These are phyloP conservation scores for Huso huso DNA, from an alignment of 2,797 vertebrate genomes.

Conservation along the genomic window DNA sequence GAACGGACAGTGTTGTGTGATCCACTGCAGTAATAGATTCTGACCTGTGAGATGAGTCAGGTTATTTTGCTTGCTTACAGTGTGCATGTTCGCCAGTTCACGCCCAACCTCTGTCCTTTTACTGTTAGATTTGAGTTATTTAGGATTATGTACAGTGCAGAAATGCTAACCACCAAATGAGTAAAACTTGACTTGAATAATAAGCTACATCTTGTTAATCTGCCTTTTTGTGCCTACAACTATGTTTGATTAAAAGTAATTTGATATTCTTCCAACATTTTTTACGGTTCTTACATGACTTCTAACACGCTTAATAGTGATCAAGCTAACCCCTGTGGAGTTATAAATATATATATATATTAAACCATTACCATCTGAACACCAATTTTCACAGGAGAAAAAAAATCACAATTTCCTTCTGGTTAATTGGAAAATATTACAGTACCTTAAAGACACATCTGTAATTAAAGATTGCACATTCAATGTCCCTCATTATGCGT, in stretches of 20 bases:
- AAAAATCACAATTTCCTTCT: background rate
- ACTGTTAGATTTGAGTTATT: too few species aligned
- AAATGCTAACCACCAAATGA: too few species aligned
- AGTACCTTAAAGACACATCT: background rate
- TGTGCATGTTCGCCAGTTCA: too few species aligned
- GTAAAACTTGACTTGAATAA: too few species aligned
- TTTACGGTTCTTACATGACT: background rate
- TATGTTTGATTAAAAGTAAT: slow-evolving; percentile 4
- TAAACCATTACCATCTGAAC: background rate
- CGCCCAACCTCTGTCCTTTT: too few species aligned
- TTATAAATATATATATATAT: background rate
- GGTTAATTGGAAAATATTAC: slow-evolving; percentile 1
- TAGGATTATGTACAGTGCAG: too few species aligned
- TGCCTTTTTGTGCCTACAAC: too few species aligned
- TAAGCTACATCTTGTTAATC: too few species aligned
- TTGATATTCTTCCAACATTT: slow-evolving; percentile 4
- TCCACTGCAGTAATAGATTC: too few species aligned
- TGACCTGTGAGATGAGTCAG: too few species aligned
- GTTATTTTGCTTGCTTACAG: too few species aligned
- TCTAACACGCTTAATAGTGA: slow-evolving; percentile 1
- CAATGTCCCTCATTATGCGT: background rate
- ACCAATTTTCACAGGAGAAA: background rate
- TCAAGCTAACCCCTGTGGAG: background rate
- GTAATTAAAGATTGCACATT: slow-evolving; percentile 4
- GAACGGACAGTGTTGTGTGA: too few species aligned